Percentiles rank a stretch among this genome's conserved stretches.
Conservation (phyloP, 2,113 vertebrate genomes). For the Synodontis membranacea region DNA sequence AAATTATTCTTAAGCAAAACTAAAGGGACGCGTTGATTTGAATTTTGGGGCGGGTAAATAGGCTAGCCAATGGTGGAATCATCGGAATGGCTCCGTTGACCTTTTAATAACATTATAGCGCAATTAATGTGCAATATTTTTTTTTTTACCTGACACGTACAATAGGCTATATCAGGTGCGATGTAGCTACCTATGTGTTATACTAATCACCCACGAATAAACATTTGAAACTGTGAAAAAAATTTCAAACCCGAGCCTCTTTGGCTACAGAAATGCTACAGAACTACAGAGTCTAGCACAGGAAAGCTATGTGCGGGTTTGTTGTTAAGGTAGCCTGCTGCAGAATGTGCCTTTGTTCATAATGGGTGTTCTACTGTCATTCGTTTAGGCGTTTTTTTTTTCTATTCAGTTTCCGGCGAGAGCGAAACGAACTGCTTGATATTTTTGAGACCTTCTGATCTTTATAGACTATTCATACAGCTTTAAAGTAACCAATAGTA, state of each 20-base stretch:
- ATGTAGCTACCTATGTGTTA: not conserved
- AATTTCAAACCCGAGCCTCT: not conserved
- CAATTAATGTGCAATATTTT: not conserved
- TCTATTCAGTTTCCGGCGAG: not conserved
- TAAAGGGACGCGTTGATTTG: not conserved
- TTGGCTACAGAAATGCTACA: not conserved
- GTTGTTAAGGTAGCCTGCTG: not conserved
- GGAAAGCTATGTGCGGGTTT: not conserved
- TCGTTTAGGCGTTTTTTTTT: not conserved
- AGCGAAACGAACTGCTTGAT: not conserved
- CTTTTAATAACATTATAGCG: not conserved
- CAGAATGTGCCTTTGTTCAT: not conserved
- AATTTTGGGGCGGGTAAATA: not conserved
- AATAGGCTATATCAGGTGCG: not conserved
- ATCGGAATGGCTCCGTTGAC: not conserved
- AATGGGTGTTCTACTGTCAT: not conserved
- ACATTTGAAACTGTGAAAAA: not conserved
- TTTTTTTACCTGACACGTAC: not conserved
- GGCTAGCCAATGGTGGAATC: not conserved
- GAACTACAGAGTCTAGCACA: not conserved
- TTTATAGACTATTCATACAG: not conserved
- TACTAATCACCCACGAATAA: not conserved
- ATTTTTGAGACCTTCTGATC: not conserved
- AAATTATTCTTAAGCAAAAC: not conserved
- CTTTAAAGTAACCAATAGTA: not conserved